These are phyloP conservation scores for Agriotes lineatus DNA, from an alignment of 2,888 invertebrate genomes.

Conservation along the genomic window DNA sequence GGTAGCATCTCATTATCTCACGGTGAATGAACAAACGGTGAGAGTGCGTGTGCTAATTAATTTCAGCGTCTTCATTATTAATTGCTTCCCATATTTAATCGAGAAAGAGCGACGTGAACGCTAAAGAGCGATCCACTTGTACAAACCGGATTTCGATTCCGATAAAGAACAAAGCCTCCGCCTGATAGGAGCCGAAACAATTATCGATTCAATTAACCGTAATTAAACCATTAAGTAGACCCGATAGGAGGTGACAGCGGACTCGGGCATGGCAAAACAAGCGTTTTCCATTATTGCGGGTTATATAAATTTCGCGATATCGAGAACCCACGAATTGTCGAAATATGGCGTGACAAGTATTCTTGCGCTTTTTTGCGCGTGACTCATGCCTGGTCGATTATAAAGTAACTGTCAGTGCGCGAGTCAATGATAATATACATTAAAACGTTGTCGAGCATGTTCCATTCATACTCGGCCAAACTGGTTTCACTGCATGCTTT, in stretches of 20 bases:
- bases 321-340: conserved; percentile 7
- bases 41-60: not conserved
- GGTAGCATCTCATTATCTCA: not conserved
- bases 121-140: no score
- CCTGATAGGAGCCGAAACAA: no score
- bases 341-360: conserved; percentile 6
- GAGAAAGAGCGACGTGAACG: no score
- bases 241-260: no score
- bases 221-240: no score
- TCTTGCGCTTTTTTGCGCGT: conserved; percentile 1
- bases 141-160: no score
- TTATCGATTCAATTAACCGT: no score
- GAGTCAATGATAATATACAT: conserved; percentile 27
- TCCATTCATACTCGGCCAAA: conserved; percentile 12
- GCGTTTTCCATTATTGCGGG: not conserved
- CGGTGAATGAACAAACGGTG: not conserved
- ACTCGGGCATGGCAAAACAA: not conserved
- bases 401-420: conserved; percentile 22
- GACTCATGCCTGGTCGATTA: conserved; percentile 25
- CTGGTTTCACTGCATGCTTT: conserved; percentile 10
- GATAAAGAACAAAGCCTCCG: no score
- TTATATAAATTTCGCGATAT: conserved; percentile 5
- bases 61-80: no score
- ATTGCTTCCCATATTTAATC: no score
- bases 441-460: conserved; percentile 5